Base-by-base conservation (phyloP, 2,888 invertebrate species). In the Lepidochitona cinerea region DNA sequence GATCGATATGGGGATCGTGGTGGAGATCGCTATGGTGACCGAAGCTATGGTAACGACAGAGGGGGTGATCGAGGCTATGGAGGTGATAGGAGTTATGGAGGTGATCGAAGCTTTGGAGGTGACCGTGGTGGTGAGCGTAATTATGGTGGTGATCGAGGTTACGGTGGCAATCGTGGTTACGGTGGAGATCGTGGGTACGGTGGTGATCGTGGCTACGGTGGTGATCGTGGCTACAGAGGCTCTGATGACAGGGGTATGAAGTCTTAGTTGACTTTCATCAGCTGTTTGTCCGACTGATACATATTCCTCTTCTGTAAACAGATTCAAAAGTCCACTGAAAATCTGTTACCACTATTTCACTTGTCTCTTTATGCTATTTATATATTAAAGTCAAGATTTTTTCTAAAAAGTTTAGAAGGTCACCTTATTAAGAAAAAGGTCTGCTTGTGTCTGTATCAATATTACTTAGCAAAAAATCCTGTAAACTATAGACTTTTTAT, bases 121-220 rank as follows among this genome's bases (percentile, higher is more conserved):
- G 66, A 37, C n/a, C 35, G 66, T 12, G 65, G 41, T 18, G 9
- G 18, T 41, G 65, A 35, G 9, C 32, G 65, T 3, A 37, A 37
- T 14, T 37, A 23, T 66, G 66, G 66, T 18, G 37, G 66, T 33
- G 66, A 66, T 26, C 33, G 66, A 35, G 66, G 66, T 18, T 37
- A 23, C 37, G 66, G 66, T 33, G 37, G 66, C 37, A 23, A 29
- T 9, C 66, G 66, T 12, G 66, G 66, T 14, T 37, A 23, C 37
- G 66, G 66, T 18, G 37, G 66, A 1, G 66, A 66, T 26, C 33
- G 66, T 18, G 66, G 66, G n/a, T 37, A 23, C 37, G 66, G 66
- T 66, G 37, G 66, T 32, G 66, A 37, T 66, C 1, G 66, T 35
- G 66, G 37, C 18, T 37, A 9, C 14, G 35, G 18, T 36, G 37